phyloP scores from a whole-genome alignment of 92 coral and sea anemone genomes.

The Hydrozoanthus gracilis region DNA sequence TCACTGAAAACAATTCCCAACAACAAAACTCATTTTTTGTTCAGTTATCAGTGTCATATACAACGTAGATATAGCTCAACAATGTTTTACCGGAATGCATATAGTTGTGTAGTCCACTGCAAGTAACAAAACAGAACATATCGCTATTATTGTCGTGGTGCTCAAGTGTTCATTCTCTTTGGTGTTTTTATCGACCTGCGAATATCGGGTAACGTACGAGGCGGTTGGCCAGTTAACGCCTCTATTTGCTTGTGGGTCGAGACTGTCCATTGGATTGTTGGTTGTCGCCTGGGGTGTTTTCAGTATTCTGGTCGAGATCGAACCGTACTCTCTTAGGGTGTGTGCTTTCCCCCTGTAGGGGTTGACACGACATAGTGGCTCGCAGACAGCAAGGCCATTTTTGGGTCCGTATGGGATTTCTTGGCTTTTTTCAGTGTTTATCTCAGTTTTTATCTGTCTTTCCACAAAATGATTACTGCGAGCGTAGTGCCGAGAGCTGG shows the following conservation, averaged over 20 bases:
- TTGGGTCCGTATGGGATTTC: not conserved
- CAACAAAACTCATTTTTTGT: not conserved
- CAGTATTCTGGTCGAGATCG: not conserved
- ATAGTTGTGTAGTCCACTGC: constrained; percentile 10
- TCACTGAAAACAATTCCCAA: constrained; percentile 2
- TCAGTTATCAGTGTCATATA: constrained; percentile 9
- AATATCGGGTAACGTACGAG: constrained; percentile 15
- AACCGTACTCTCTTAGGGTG: not conserved
- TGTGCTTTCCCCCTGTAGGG: constrained; percentile 1
- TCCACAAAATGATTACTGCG: constrained; percentile 40
- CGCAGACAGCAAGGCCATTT: not conserved
- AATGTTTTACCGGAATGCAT: not conserved
- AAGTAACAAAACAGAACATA: constrained; percentile 22
- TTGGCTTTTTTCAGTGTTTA: not conserved
- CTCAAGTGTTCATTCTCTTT: constrained; percentile 20
- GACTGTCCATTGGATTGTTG: constrained; percentile 4
- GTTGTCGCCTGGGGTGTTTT: too few species aligned
- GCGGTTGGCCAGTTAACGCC: constrained; percentile 17
- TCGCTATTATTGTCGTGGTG: not conserved
- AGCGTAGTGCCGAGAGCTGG: constrained; percentile 58
- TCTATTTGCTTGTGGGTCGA: constrained; percentile 25
- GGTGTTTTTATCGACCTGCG: constrained; percentile 26
- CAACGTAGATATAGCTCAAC: constrained; percentile 6
- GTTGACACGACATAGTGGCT: constrained; percentile 7
- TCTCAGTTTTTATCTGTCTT: not conserved